phyloP scores from a whole-genome alignment of 2,888 invertebrate genomes.

The Strigamia maritima region DNA sequence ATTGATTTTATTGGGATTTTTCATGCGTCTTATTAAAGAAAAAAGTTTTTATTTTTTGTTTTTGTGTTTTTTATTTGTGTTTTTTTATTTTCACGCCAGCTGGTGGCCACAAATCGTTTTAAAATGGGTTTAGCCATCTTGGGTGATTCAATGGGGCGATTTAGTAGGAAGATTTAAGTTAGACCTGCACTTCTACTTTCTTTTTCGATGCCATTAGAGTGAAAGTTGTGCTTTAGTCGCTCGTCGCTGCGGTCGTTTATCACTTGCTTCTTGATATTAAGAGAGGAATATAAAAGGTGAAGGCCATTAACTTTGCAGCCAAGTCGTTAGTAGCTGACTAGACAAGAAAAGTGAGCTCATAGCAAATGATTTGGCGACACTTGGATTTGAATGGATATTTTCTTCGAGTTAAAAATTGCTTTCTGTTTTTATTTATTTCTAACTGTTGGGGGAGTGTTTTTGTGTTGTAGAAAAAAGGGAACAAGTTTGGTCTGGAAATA shows the following conservation, averaged over 20 bases:
- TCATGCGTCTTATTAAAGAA: background rate
- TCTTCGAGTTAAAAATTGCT: background rate
- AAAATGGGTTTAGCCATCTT: background rate
- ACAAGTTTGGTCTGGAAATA: background rate
- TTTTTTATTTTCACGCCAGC: background rate
- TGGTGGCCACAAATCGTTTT: background rate
- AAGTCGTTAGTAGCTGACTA: slow-evolving; percentile 30
- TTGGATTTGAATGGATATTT: background rate
- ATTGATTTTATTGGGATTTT: background rate
- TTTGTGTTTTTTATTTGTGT: background rate
- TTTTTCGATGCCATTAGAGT: slow-evolving; percentile 9
- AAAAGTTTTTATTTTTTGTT: background rate
- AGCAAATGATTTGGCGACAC: background rate
- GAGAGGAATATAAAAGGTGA: slow-evolving; percentile 6
- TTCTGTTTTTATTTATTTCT: background rate
- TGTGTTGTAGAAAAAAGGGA: background rate
- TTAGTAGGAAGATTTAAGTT: background rate
- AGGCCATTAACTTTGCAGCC: slow-evolving; percentile 16
- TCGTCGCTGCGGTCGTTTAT: slow-evolving; percentile 1
- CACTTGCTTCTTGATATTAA: slow-evolving; percentile 7
- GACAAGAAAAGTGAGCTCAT: slow-evolving; percentile 18
- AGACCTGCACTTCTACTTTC: background rate
- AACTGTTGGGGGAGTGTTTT: background rate
- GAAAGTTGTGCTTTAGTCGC: background rate
- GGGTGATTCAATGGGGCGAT: background rate